Evolutionary conservation across 2,797 vertebrate species (phyloP).

Genomic region (Tarsius wallacei): DNA sequence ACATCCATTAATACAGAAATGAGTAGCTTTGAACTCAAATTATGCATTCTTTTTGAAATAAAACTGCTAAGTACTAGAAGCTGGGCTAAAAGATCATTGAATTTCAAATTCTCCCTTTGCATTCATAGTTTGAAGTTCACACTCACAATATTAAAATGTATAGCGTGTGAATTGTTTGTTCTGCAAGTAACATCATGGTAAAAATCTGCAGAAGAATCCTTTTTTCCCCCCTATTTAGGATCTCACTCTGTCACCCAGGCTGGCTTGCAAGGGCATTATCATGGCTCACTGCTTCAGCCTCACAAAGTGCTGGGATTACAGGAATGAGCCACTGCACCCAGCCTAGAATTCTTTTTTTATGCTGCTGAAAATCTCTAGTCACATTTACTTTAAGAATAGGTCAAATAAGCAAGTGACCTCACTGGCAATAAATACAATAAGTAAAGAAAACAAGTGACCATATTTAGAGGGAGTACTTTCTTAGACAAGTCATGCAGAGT

Average conservation of each 20-base stretch:
- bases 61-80: background rate
- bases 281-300: too few relatives aligned
- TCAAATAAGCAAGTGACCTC: background rate
- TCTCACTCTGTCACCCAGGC: too few relatives aligned
- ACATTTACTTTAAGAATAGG: background rate
- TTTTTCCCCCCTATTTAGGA: too few relatives aligned
- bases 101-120: background rate
- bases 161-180: background rate
- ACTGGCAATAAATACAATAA: background rate
- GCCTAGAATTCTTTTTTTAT: background rate
- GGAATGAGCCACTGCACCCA: too few relatives aligned
- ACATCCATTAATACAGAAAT: background rate
- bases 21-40: background rate
- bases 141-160: background rate
- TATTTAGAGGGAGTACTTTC: background rate
- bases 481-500: constrained; percentile 25
- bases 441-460: background rate
- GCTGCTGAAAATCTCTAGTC: background rate
- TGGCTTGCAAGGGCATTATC: too few relatives aligned
- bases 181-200: background rate
- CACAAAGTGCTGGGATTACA: too few relatives aligned
- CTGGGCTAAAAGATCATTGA: background rate
- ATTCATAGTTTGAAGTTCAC: background rate
- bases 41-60: background rate
- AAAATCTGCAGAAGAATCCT: background rate